Evolutionary conservation across 2,888 invertebrate species (phyloP).

Genomic region (Dione vanillae): DNA sequence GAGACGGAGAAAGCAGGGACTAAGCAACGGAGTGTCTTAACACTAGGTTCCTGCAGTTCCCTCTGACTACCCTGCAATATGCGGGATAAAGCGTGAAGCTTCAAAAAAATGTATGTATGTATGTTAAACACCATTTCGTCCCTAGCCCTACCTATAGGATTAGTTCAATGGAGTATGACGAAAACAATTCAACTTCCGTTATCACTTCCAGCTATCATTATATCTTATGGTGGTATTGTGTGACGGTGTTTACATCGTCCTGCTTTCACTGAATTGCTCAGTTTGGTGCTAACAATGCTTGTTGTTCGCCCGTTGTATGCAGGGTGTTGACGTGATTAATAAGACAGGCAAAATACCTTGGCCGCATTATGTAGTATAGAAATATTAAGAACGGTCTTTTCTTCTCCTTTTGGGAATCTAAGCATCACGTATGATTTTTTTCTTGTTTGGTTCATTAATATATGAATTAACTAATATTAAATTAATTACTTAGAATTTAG

Average conservation of each 20-base stretch:
- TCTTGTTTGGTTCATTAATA: not conserved
- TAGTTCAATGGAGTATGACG: constrained; percentile 19
- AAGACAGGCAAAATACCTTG: constrained; percentile 36
- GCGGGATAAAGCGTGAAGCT: no score
- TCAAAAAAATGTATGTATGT: not conserved
- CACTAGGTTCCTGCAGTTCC: no score
- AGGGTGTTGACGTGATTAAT: constrained; percentile 49
- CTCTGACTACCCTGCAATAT: no score
- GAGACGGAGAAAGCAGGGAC: no score
- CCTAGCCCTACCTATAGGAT: not conserved
- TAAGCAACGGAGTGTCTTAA: no score
- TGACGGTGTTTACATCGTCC: constrained; percentile 67
- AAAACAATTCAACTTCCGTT: constrained; percentile 16
- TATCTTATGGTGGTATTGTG: constrained; percentile 49
- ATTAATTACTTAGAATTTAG: no score
- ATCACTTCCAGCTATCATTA: constrained; percentile 43
- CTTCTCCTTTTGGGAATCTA: not conserved
- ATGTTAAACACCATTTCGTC: not conserved
- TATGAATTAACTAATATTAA: no score
- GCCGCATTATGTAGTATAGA: constrained; percentile 3
- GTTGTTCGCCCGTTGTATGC: constrained; percentile 46
- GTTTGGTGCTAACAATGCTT: constrained; percentile 60
- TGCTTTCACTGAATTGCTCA: constrained; percentile 63
- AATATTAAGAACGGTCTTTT: constrained; percentile 1
- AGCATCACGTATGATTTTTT: not conserved